Evolutionary conservation across 2,888 invertebrate genomes (phyloP).

Genomic region (Elmis aenea): DNA sequence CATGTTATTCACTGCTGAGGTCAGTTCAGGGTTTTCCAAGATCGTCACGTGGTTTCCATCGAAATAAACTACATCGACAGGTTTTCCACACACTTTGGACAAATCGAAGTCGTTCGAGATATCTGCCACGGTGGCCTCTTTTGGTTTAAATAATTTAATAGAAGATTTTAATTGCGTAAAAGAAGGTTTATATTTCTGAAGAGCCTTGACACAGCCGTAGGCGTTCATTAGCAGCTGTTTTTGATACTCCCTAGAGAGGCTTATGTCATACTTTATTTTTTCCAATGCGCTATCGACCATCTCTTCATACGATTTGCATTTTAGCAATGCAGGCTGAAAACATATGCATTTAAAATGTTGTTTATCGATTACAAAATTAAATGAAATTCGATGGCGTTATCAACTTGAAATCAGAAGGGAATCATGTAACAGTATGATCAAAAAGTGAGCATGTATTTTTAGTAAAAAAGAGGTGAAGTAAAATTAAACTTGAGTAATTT

Average conservation of each 20-base stretch:
- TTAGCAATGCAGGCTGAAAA: too few relatives aligned
- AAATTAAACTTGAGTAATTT: too few relatives aligned
- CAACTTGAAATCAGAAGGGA: too few relatives aligned
- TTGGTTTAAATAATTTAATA: conserved; percentile 60
- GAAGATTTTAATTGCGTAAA: conserved; percentile 48
- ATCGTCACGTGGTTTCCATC: conserved; percentile 71
- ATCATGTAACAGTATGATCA: too few relatives aligned
- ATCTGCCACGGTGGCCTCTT: conserved; percentile 51
- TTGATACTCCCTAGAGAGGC: conserved; percentile 45
- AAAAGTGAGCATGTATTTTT: too few relatives aligned
- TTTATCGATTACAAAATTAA: too few relatives aligned
- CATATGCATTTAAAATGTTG: too few relatives aligned
- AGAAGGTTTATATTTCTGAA: conserved; percentile 48
- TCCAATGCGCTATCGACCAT: conserved; percentile 53
- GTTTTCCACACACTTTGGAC: conserved; percentile 53
- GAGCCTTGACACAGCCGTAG: conserved; percentile 54
- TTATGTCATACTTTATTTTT: conserved; percentile 42
- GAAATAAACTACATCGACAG: conserved; percentile 57
- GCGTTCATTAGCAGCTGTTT: conserved; percentile 43
- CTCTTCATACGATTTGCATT: too few relatives aligned
- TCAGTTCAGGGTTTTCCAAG: conserved; percentile 60
- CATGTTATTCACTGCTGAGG: conserved; percentile 53
- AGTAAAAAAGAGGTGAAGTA: too few relatives aligned
- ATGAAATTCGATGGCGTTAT: too few relatives aligned
- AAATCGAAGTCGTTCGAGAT: conserved; percentile 63